Evolutionary conservation across 2,888 invertebrate species (phyloP).

Genomic region (Dryobota labecula): DNA sequence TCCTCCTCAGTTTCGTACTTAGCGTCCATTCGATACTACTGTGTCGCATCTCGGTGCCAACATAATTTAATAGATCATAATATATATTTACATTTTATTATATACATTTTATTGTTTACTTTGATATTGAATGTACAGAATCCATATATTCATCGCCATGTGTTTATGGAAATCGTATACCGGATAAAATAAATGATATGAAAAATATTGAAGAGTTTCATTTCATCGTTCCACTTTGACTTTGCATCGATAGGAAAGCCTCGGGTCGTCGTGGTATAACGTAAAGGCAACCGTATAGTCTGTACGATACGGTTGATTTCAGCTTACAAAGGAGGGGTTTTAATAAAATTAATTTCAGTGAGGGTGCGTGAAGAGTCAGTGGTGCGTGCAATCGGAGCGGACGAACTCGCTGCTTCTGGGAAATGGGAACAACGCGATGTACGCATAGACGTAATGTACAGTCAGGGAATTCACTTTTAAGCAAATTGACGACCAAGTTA

Average conservation of each 20-base stretch:
- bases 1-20: slow-evolving; percentile 58
- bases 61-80: slow-evolving; percentile 82
- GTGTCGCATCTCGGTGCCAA: slow-evolving; percentile 86
- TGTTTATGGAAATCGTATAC: slow-evolving; percentile 88
- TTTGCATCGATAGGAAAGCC: slow-evolving; percentile 64
- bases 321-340: slow-evolving; percentile 52
- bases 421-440: slow-evolving; percentile 49
- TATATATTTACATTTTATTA: slow-evolving; percentile 86
- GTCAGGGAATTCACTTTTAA: too few relatives aligned
- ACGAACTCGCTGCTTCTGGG: slow-evolving; percentile 55
- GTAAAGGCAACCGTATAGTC: slow-evolving; percentile 34
- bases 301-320: slow-evolving; percentile 59
- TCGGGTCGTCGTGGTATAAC: neutral
- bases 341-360: slow-evolving; percentile 79
- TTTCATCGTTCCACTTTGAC: slow-evolving; percentile 68
- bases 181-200: slow-evolving; percentile 85
- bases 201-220: slow-evolving; percentile 75
- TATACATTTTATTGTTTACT: slow-evolving; percentile 87
- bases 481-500: too few relatives aligned
- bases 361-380: slow-evolving; percentile 74
- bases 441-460: neutral
- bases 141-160: slow-evolving; percentile 85
- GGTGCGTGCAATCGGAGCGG: slow-evolving; percentile 72
- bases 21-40: slow-evolving; percentile 83
- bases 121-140: slow-evolving; percentile 88